Evolutionary conservation across 2,113 vertebrate genomes (phyloP), one percentile per base, ranked within the genome.

Genomic region (Dinomys branickii): DNA sequence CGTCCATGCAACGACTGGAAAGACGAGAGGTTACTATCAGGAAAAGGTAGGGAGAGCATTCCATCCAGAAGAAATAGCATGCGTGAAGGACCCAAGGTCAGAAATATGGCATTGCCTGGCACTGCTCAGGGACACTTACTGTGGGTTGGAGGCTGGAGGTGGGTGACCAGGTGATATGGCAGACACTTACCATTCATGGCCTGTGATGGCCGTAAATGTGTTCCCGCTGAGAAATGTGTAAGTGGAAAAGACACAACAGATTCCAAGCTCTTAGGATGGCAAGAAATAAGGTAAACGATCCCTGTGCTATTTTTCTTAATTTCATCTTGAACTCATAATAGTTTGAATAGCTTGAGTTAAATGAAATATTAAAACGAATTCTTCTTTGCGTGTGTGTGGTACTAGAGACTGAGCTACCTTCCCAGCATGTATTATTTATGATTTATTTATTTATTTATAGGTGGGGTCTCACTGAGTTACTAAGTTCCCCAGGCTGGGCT

Each of bases 121-220:
- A 3, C 11, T 16, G 73, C 44, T 41, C 63, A 0, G 5, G 65
- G 38, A 54, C 22, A 7, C 17, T 5, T 20, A n/a, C 6, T 8
- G 4, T 16, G 7, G 50, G 35, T 58, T 44, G 61, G 26, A 59
- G 33, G 9, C 0, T 4, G 38, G 16, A 12, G 9, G 12, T n/a
- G 38, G 65, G 14, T 7, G 22, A 0, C n/a, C 1, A 3, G 7
- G 69, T 4, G 14, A 7, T 7, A 5, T 1, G 3, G 35, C 7
- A 5, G 56, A n/a, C 12, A 7, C 5, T n/a, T 0, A 3, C 24
- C 13, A 1, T 0, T 28, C 7, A 8, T 0, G 61, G 77, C 33
- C 75, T 83, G 4, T 8, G 30, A 26, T 2, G 2, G 3, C 77
- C 11, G 14, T 1, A 16, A 24, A 13, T 3, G n/a, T n/a, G 56